Conservation (phyloP, 2,888 invertebrate genomes). For the Microctonus brassicae region DNA sequence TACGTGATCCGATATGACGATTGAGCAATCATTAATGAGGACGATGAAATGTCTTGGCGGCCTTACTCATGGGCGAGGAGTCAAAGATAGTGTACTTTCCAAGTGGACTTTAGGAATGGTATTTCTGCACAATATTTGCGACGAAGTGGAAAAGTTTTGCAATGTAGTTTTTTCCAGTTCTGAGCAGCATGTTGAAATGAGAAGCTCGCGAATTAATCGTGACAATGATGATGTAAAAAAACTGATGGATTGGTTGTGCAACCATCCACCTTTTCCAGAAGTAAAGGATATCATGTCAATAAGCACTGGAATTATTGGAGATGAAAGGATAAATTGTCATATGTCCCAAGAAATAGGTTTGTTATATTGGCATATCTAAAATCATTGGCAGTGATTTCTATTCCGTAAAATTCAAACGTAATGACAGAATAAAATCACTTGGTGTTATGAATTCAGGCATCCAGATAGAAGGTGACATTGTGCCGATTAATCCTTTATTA, state of each 20-base stretch:
- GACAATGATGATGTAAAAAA: slow-evolving; percentile 52
- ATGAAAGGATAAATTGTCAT: slow-evolving; percentile 37
- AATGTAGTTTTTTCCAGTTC: slow-evolving; percentile 57
- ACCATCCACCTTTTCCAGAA: slow-evolving; percentile 57
- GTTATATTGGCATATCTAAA: too few species aligned
- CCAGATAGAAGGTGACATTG: too few species aligned
- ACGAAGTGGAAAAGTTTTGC: slow-evolving; percentile 55
- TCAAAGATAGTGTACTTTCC: neutral
- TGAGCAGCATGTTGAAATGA: slow-evolving; percentile 64
- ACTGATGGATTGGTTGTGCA: slow-evolving; percentile 57
- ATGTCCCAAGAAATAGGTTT: too few species aligned
- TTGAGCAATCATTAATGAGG: slow-evolving; percentile 46
- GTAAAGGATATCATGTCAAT: slow-evolving; percentile 46
- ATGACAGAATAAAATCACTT: too few species aligned
- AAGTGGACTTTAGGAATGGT: slow-evolving; percentile 50
- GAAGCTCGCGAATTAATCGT: slow-evolving; percentile 59
- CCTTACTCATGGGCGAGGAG: slow-evolving; percentile 32
- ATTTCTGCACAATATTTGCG: slow-evolving; percentile 56
- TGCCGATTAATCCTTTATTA: too few species aligned
- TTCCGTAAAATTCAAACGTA: too few species aligned
- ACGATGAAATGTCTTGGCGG: slow-evolving; percentile 40
- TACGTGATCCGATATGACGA: slow-evolving; percentile 43
- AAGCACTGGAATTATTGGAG: slow-evolving; percentile 44
- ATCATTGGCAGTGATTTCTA: too few species aligned
- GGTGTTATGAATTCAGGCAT: too few species aligned